These are phyloP conservation scores for Typhlichthys subterraneus DNA, from an alignment of 2,797 vertebrate species.

Conservation along the genomic window DNA sequence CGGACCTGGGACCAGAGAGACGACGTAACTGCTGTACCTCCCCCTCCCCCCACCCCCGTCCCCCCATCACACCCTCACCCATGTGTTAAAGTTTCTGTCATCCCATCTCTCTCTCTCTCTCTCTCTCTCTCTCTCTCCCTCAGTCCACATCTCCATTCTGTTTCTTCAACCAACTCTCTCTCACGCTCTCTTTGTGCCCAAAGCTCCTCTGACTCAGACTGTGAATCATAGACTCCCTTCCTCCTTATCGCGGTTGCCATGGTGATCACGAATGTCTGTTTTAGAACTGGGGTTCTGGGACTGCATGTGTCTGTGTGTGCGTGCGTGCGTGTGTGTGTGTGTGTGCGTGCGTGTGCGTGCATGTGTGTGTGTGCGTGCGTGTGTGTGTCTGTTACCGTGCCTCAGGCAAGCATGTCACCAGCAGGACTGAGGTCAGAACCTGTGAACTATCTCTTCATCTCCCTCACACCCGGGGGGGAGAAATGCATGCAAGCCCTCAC, in stretches of 20 bases:
- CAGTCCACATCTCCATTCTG: conserved; percentile 28
- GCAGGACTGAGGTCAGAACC: conserved; percentile 52
- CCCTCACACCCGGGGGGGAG: conserved; percentile 27
- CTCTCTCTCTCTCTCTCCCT: conserved; percentile 37
- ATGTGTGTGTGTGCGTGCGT: conserved; percentile 7
- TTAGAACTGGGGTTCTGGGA: conserved; percentile 30
- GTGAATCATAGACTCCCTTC: conserved; percentile 57
- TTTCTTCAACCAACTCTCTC: conserved; percentile 26
- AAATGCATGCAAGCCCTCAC: conserved; percentile 6
- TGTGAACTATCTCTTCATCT: conserved; percentile 51
- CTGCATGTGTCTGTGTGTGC: conserved; percentile 10
- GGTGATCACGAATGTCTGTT: conserved; percentile 58
- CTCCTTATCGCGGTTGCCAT: conserved; percentile 59
- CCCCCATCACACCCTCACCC: conserved; percentile 12
- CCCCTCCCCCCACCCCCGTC: conserved; percentile 29
- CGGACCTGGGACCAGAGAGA: conserved; percentile 47
- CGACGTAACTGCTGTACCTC: conserved; percentile 56
- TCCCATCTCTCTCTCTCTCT: conserved; percentile 26
- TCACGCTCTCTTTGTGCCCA: conserved; percentile 63
- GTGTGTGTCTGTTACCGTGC: conserved; percentile 47
- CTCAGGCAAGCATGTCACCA: conserved; percentile 49
- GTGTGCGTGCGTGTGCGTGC: not conserved
- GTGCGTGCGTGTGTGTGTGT: not conserved
- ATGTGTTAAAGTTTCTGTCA: no score
- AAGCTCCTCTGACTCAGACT: conserved; percentile 75